Evolutionary conservation across 2,797 vertebrate genomes (phyloP), one percentile per base, ranked within the genome.

Genomic region (Lutjanus campechanus): DNA sequence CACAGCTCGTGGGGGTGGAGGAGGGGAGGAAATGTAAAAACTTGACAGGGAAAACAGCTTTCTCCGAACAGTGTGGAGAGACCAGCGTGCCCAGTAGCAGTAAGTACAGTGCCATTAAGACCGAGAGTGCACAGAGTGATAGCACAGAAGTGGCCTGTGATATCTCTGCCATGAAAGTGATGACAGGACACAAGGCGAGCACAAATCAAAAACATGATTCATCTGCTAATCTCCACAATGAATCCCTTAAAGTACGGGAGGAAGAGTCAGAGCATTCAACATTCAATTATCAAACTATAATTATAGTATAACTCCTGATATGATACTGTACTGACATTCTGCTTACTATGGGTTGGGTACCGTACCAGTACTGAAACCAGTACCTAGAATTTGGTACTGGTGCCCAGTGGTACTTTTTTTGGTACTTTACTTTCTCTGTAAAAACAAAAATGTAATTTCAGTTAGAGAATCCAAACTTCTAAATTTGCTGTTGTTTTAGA

Each of bases 11-110:
- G 67, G 60, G 53, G 56, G 69, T 54, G 63, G 29, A 36, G 29
- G 29, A 56, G 64, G 43, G 51, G 8, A 51, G 53, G 58, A 77
- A 82, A 90, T 69, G 65, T 75, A 59, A 70, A 76, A 67, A 29
- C n/a, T 11, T 49, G 13, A 69, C 13, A 44, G 22, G 8, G 11
- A 73, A 78, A 79, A 69, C 17, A 9, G 29, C 22, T 64, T 53
- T 61, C 53, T 13, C 15, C 25, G 41, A 61, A 70, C 29, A 46
- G 19, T 8, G 47, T 15, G 17, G 58, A 11, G 56, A 67, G 25
- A 67, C 50, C 4, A 11, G 19, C 22, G 50, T 58, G 36, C 15
- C 44, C 13, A 68, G 16, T 1, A 61, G 58, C 16, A 29, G 11
- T 16, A 4, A 41, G 8, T 13, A 43, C 12, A 36, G 29, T 25